Evolutionary conservation across 2,113 vertebrate species (phyloP).

Genomic region (Andinoacara biseriatus): DNA sequence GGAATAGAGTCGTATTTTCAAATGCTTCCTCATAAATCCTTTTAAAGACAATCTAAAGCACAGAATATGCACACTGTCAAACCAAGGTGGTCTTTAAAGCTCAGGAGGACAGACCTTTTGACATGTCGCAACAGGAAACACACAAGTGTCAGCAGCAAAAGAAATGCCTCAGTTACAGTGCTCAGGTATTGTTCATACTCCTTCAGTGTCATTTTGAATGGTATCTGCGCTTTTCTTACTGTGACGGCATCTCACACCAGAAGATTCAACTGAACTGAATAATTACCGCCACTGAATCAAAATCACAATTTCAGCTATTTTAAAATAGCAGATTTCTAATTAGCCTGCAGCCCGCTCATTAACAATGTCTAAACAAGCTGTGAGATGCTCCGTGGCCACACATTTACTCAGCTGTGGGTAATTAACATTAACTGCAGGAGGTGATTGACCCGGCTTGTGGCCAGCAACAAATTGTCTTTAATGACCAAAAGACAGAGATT

Average conservation of each 20-base stretch:
- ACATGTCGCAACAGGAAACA: not conserved
- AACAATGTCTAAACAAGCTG: not conserved
- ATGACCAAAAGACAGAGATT: not conserved
- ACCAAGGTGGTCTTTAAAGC: not conserved
- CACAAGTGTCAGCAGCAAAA: not conserved
- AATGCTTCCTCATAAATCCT: not conserved
- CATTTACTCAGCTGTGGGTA: constrained; percentile 16
- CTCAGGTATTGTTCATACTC: not conserved
- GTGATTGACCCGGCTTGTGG: not conserved
- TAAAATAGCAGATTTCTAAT: not conserved
- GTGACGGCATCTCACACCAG: not conserved
- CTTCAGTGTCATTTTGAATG: not conserved
- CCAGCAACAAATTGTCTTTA: not conserved
- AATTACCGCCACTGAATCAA: not conserved
- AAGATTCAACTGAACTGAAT: not conserved
- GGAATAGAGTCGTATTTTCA: not conserved
- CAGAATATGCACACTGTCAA: not conserved
- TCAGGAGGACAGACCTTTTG: not conserved
- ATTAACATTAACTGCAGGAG: constrained; percentile 26
- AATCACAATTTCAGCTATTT: not conserved
- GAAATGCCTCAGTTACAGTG: not conserved
- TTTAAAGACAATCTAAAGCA: not conserved
- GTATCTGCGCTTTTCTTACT: not conserved
- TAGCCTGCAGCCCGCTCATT: not conserved
- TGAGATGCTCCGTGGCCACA: not conserved